phyloP scores from a whole-genome alignment of 2,113 vertebrate genomes.

The Amphiprion percula region DNA sequence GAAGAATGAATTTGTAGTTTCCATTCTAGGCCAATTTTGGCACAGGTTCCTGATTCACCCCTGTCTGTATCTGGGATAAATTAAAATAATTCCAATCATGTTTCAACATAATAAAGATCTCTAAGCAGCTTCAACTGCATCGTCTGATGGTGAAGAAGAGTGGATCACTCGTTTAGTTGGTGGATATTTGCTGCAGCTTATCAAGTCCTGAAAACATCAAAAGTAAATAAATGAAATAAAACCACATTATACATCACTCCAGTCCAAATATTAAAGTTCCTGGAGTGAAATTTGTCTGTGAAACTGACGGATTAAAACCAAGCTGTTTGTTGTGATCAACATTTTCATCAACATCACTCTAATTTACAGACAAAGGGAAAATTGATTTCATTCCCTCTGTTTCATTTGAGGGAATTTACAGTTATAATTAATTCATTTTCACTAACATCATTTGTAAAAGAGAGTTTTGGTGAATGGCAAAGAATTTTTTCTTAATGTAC shows the following conservation, averaged over 20 bases:
- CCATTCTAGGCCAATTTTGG: conserved; percentile 37
- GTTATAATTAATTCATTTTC: not conserved
- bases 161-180: conserved; percentile 35
- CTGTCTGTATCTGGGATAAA: conserved; percentile 29
- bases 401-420: conserved; percentile 6
- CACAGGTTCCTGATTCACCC: conserved; percentile 22
- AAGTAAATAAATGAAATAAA: not conserved
- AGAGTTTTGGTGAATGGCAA: conserved; percentile 7
- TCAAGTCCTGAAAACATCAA: not conserved
- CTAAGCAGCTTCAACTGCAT: conserved; percentile 25
- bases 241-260: too few relatives aligned
- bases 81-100: conserved; percentile 53
- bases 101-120: conserved; percentile 45
- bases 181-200: conserved; percentile 39
- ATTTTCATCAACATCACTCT: not conserved
- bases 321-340: not conserved
- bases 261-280: too few relatives aligned
- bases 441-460: conserved; percentile 11
- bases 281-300: too few relatives aligned
- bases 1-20: conserved; percentile 49
- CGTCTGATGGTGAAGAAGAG: conserved; percentile 33
- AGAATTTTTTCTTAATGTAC: not conserved
- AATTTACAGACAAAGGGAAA: not conserved
- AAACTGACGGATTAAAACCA: not conserved
- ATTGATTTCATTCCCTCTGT: not conserved